phyloP scores from a whole-genome alignment of 2,888 invertebrate genomes.

The Oligia latruncula region DNA sequence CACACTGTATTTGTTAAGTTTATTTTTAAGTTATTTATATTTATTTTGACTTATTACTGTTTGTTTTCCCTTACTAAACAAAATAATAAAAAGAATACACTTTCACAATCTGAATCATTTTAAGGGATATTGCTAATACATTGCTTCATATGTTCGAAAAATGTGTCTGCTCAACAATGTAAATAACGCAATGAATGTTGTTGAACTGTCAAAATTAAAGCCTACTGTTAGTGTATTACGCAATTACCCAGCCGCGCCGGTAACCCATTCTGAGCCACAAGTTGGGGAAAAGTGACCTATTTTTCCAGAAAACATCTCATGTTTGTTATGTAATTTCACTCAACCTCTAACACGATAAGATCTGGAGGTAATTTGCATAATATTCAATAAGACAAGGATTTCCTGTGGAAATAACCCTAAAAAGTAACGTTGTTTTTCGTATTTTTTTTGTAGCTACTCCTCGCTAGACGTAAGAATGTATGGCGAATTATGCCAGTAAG shows the following conservation, averaged over 20 bases:
- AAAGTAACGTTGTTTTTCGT: conserved; percentile 19
- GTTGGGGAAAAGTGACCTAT: neutral
- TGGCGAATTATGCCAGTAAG: neutral
- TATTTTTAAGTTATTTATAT: too few relatives aligned
- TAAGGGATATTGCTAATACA: too few relatives aligned
- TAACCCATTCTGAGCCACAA: neutral
- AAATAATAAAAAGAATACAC: too few relatives aligned
- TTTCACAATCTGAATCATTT: neutral
- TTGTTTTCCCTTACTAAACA: too few relatives aligned
- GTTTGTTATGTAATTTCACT: neutral
- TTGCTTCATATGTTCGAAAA: too few relatives aligned
- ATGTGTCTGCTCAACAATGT: too few relatives aligned
- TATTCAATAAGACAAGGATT: conserved; percentile 15
- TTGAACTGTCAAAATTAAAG: neutral
- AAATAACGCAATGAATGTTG: too few relatives aligned
- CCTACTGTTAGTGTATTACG: neutral
- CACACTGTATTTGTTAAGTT: too few relatives aligned
- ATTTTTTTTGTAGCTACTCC: conserved; percentile 7
- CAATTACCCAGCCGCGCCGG: neutral
- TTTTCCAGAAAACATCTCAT: neutral
- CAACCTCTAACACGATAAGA: neutral
- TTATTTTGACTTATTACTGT: too few relatives aligned
- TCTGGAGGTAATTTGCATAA: conserved; percentile 18
- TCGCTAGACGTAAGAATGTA: neutral
- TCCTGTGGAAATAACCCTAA: conserved; percentile 24